Percentiles rank a stretch among this genome's conserved stretches.
Conservation (phyloP, 1,140 invertebrate species). For the Augochlora pura region DNA sequence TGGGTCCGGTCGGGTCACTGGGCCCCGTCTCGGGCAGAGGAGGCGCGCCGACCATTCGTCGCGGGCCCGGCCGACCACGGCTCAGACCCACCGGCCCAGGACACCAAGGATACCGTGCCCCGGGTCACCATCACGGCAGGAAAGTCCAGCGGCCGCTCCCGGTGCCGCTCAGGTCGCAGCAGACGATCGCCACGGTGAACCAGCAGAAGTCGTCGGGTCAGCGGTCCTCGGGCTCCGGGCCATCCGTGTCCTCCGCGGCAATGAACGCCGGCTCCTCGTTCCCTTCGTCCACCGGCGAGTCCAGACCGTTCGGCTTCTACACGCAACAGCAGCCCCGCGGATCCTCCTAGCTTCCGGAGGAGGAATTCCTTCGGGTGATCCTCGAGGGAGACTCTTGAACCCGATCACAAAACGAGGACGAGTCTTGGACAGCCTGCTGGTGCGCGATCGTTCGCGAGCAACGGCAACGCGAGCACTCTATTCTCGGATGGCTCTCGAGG, state of each 20-base stretch:
- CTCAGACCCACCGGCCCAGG: slow-evolving; percentile 84
- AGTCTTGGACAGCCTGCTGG: no score
- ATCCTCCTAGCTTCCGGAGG: slow-evolving; percentile 50
- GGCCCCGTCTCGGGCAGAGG: slow-evolving; percentile 53
- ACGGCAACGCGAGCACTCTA: no score
- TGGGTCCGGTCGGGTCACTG: slow-evolving; percentile 63
- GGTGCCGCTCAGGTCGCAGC: slow-evolving; percentile 75
- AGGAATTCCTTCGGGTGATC: slow-evolving; percentile 35
- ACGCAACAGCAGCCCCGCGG: slow-evolving; percentile 70
- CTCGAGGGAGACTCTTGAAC: slow-evolving; percentile 37
- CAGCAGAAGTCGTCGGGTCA: slow-evolving; percentile 59
- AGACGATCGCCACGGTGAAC: slow-evolving; percentile 55
- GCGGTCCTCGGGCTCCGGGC: slow-evolving; percentile 46
- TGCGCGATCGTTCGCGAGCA: no score
- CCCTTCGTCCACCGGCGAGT: slow-evolving; percentile 45
- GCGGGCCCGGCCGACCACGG: slow-evolving; percentile 89
- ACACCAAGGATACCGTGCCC: slow-evolving; percentile 81
- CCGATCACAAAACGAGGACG: no score
- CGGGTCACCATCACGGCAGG: slow-evolving; percentile 73
- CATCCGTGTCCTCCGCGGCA: slow-evolving; percentile 54
- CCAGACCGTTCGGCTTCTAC: slow-evolving; percentile 78
- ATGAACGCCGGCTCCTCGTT: slow-evolving; percentile 24
- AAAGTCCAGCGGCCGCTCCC: slow-evolving; percentile 75
- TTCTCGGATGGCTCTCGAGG: no score
- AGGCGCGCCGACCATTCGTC: slow-evolving; percentile 73